Base-by-base conservation (phyloP, 2,888 invertebrate species). In the Conops quadrifasciatus region DNA sequence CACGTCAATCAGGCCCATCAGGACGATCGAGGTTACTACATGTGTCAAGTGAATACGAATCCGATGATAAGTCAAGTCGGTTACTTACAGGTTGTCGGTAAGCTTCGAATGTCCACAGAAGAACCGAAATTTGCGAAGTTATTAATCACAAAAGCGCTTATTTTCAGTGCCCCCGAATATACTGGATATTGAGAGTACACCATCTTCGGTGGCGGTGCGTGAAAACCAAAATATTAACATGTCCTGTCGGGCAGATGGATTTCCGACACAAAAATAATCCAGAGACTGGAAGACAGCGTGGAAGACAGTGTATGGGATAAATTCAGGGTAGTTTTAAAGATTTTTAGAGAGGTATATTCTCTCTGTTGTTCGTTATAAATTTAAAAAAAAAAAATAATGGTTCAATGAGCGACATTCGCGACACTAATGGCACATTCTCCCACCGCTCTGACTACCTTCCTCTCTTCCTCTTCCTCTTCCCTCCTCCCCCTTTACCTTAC, bases 141-240 rank as follows among this genome's bases (percentile, higher is more conserved):
- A 36, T 7, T 36, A 36, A 36, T 36, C 36, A 36, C 36, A n/a
- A n/a, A n/a, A n/a, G n/a, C n/a, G n/a, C 7, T 51, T 11, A 30
- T 19, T 59, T 47, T 36, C 70, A 98, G 97, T 97, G 77, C 97
- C 97, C 16, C 96, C 97, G 11, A 94, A 94, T 81, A 97, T 98
- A 81, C 87, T 96, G 85, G 96, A 97, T 84, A 91, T 93, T 47
- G 92, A 94, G 78, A 96, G 95, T 85, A 95, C 95, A 63, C 93
- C 94, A 82, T 96, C 96, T 69, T 94, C 94, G 67, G 94, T 97
- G 77, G 95, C 94, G 1, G 94, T 96, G 53, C 89, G 95, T 26
- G 97, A 97, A 88, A 95, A 96, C 87, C 95, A 95, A 86, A 97
- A 96, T 85, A 94, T 97, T 78, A 95, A 95, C 75, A 89, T 97